Evolutionary conservation across 2,113 vertebrate species (phyloP).

Genomic region (Triplophysa siluroides): DNA sequence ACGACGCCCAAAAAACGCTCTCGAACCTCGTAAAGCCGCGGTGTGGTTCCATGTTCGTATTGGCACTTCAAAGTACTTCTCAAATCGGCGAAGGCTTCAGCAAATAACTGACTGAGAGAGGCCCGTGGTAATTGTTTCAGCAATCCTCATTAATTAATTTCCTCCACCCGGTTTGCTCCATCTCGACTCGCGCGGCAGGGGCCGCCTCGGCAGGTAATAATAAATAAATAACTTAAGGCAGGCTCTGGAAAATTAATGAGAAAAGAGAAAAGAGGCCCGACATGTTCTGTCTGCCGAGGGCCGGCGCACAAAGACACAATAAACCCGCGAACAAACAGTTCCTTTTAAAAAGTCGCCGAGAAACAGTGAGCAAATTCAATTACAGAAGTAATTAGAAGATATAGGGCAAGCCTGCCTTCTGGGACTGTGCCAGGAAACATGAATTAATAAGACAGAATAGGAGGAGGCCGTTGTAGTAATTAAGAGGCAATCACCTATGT

Average conservation of each 20-base stretch:
- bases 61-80: slow-evolving; percentile 60
- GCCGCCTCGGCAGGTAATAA: slow-evolving; percentile 80
- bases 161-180: slow-evolving; percentile 58
- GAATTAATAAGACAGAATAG: slow-evolving; percentile 99
- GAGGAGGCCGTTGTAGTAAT: slow-evolving; percentile 95
- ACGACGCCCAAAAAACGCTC: background rate
- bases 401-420: slow-evolving; percentile 97
- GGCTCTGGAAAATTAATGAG: slow-evolving; percentile 93
- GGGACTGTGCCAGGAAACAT: slow-evolving; percentile 95
- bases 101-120: slow-evolving; percentile 83
- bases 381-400: slow-evolving; percentile 99
- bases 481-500: slow-evolving; percentile 99
- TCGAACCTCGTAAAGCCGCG: background rate
- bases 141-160: slow-evolving; percentile 93
- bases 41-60: slow-evolving; percentile 3
- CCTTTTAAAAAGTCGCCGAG: slow-evolving; percentile 90
- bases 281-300: slow-evolving; percentile 90
- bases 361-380: slow-evolving; percentile 99
- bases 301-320: slow-evolving; percentile 98
- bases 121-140: slow-evolving; percentile 85
- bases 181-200: slow-evolving; percentile 70
- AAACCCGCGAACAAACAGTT: slow-evolving; percentile 97
- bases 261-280: slow-evolving; percentile 85
- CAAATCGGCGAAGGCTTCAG: slow-evolving; percentile 82
- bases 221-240: slow-evolving; percentile 57